Percentiles rank a stretch among this genome's conserved stretches.
phyloP scores from a whole-genome alignment of 2,888 invertebrate species.

The Tenthredo amoena region DNA sequence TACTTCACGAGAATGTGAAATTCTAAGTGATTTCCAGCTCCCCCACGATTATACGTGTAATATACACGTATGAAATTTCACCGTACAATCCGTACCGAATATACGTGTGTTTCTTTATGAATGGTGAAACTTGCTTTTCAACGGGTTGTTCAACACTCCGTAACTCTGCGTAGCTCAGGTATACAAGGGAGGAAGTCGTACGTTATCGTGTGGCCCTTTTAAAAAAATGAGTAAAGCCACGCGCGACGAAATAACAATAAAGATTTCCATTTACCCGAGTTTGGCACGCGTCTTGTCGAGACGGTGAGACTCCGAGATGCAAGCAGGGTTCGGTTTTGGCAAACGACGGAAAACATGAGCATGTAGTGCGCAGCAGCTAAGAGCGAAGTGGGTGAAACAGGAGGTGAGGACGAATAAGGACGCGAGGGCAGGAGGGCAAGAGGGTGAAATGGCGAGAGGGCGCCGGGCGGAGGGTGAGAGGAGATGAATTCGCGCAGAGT shows the following conservation, averaged over 20 bases:
- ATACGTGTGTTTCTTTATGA: not conserved
- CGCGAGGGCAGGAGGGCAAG: not conserved
- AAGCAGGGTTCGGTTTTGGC: slow-evolving; percentile 20
- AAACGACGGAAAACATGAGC: slow-evolving; percentile 10
- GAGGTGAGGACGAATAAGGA: slow-evolving; percentile 36
- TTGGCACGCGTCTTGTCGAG: slow-evolving; percentile 6
- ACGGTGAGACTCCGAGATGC: not conserved
- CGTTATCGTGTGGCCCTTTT: slow-evolving; percentile 10
- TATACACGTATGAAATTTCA: not conserved
- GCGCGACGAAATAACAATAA: slow-evolving; percentile 23
- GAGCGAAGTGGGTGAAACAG: slow-evolving; percentile 36
- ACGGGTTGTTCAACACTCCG: not conserved
- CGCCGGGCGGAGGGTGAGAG: not conserved
- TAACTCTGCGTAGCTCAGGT: not conserved
- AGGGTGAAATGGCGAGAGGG: slow-evolving; percentile 9
- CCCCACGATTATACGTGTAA: not conserved
- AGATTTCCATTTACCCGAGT: slow-evolving; percentile 23
- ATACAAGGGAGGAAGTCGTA: not conserved
- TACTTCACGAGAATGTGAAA: not conserved
- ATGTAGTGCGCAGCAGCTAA: slow-evolving; percentile 48
- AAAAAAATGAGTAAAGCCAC: slow-evolving; percentile 12
- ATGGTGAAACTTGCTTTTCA: not conserved
- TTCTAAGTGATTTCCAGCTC: not conserved
- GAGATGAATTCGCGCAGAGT: slow-evolving; percentile 50
- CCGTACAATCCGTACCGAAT: not conserved